These are phyloP conservation scores for Luehdorfia chinensis DNA, from an alignment of 1,140 invertebrate genomes.

Conservation along the genomic window DNA sequence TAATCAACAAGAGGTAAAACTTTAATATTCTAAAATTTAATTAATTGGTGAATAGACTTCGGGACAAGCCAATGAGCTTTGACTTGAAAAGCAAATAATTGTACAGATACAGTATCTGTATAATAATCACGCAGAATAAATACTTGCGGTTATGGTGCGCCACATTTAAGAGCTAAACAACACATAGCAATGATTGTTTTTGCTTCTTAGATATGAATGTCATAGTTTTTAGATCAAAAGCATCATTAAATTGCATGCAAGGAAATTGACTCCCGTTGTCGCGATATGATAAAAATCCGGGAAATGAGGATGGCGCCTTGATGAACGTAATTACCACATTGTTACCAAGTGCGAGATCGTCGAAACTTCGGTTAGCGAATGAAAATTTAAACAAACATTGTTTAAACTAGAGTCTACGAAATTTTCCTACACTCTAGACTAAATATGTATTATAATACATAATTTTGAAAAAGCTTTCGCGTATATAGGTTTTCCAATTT, in stretches of 20 bases:
- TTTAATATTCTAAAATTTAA: too few species aligned
- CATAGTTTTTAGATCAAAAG: slow-evolving; percentile 17
- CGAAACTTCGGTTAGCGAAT: slow-evolving; percentile 26
- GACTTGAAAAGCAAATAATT: too few species aligned
- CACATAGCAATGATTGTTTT: not conserved
- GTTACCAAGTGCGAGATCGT: slow-evolving; percentile 22
- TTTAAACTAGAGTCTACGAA: too few species aligned
- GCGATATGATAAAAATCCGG: slow-evolving; percentile 41
- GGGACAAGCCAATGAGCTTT: too few species aligned
- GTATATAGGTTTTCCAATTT: too few species aligned
- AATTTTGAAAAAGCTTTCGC: too few species aligned
- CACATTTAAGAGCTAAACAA: not conserved
- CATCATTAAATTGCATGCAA: slow-evolving; percentile 25
- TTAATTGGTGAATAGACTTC: too few species aligned
- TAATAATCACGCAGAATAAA: not conserved
- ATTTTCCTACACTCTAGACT: too few species aligned
- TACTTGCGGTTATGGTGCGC: not conserved
- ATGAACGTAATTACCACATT: slow-evolving; percentile 39
- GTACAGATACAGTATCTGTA: not conserved
- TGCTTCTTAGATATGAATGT: not conserved
- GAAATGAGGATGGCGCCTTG: slow-evolving; percentile 30
- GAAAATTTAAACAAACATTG: slow-evolving; percentile 19
- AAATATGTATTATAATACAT: too few species aligned
- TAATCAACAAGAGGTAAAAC: too few species aligned
- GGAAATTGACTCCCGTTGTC: slow-evolving; percentile 36